Evolutionary conservation across 2,113 vertebrate genomes (phyloP).

Genomic region (Pedionomus torquatus): DNA sequence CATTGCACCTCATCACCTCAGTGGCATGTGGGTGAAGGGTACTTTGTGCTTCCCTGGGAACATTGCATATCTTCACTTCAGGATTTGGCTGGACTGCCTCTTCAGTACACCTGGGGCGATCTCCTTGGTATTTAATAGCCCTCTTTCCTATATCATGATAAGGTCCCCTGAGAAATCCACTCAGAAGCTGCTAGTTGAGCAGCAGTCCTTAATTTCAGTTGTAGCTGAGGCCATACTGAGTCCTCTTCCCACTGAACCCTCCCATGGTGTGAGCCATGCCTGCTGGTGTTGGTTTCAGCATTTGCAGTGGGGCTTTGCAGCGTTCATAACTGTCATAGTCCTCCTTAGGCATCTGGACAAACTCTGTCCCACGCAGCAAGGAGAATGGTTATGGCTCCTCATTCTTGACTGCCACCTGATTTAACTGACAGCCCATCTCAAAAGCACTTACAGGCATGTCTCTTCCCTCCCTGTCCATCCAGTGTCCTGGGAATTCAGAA

Average conservation of each 20-base stretch:
- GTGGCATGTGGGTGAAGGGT: background rate
- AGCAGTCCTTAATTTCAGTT: background rate
- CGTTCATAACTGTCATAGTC: background rate
- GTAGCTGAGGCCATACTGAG: background rate
- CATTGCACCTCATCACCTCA: accelerated
- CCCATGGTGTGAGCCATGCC: accelerated
- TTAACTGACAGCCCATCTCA: background rate
- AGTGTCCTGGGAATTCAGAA: background rate
- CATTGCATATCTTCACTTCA: background rate
- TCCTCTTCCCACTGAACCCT: background rate
- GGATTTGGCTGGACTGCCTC: background rate
- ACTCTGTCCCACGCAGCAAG: background rate
- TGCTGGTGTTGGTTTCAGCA: background rate
- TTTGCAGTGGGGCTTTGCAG: background rate
- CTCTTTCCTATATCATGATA: background rate
- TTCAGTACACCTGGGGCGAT: background rate
- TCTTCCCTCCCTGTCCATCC: background rate
- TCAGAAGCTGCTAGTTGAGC: background rate
- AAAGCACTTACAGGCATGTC: background rate
- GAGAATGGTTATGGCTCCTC: background rate
- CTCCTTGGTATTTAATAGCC: background rate
- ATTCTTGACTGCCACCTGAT: background rate
- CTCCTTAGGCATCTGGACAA: background rate
- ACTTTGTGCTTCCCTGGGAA: background rate
- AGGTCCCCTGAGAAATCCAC: background rate